A percentile compares a stretch with the other conserved stretches of the same genome.
These are phyloP conservation scores for Varanus komodoensis DNA, from an alignment of 2,113 vertebrate genomes.

Conservation along the genomic window DNA sequence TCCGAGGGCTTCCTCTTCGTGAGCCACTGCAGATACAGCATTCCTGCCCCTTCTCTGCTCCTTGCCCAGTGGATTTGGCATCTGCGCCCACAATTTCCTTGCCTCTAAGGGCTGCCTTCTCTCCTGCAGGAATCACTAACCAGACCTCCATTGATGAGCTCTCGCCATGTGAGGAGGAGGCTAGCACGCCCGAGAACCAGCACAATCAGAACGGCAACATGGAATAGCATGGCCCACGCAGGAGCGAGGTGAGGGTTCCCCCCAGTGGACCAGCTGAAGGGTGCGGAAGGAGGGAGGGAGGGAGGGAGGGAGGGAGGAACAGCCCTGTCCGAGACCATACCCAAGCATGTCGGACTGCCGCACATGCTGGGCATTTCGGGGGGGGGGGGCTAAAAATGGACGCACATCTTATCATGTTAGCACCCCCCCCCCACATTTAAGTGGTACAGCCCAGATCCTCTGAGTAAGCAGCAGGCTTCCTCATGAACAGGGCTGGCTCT, in stretches of 20 bases:
- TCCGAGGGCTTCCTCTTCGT: background rate
- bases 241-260: constrained; percentile 22
- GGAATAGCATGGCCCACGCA: constrained; percentile 66
- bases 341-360: background rate
- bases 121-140: constrained; percentile 79
- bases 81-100: background rate
- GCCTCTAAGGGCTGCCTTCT: constrained; percentile 7
- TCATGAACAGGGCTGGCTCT: background rate
- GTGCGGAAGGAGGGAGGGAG: background rate
- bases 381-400: background rate
- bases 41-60: background rate
- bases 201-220: constrained; percentile 80
- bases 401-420: background rate
- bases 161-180: constrained; percentile 73
- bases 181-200: constrained; percentile 38
- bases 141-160: constrained; percentile 82
- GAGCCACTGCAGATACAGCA: no score
- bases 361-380: background rate
- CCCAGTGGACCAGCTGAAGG: background rate
- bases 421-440: background rate
- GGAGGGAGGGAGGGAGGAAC: background rate
- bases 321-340: background rate
- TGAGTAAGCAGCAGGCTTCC: background rate
- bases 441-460: background rate
- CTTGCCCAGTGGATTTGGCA: fast-evolving